phyloP scores from a whole-genome alignment of 1,140 invertebrate genomes.

The Metopolophium dirhodum region DNA sequence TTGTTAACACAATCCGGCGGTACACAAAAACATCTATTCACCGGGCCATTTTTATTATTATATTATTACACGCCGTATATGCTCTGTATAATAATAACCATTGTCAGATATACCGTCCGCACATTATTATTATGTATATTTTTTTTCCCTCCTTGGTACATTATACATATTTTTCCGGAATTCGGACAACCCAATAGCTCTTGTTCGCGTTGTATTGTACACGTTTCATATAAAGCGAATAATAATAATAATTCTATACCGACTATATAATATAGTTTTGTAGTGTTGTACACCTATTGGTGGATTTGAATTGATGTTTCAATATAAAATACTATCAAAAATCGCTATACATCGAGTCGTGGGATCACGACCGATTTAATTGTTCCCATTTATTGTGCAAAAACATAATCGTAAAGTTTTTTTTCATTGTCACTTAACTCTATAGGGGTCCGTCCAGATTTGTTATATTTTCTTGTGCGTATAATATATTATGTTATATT shows the following conservation, averaged over 20 bases:
- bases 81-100: conserved; percentile 45
- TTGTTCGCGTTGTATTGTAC: conserved; percentile 31
- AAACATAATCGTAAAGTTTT: conserved; percentile 42
- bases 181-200: conserved; percentile 51
- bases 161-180: conserved; percentile 48
- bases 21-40: conserved; percentile 54
- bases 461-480: background rate
- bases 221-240: conserved; percentile 34
- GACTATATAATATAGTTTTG: background rate
- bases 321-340: conserved; percentile 42
- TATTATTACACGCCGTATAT: conserved; percentile 44
- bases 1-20: conserved; percentile 55
- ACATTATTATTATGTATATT: conserved; percentile 56
- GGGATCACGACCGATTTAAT: conserved; percentile 32
- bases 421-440: conserved; percentile 46
- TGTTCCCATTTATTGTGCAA: conserved; percentile 31
- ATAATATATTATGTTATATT: background rate
- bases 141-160: conserved; percentile 20
- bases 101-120: conserved; percentile 43
- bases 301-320: conserved; percentile 46
- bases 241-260: conserved; percentile 32
- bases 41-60: conserved; percentile 52
- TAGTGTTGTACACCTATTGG: background rate
- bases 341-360: conserved; percentile 32
- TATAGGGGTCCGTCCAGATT: conserved; percentile 39